Conservation (phyloP, 2,797 vertebrate genomes). For the Sebastolobus alascanus region DNA sequence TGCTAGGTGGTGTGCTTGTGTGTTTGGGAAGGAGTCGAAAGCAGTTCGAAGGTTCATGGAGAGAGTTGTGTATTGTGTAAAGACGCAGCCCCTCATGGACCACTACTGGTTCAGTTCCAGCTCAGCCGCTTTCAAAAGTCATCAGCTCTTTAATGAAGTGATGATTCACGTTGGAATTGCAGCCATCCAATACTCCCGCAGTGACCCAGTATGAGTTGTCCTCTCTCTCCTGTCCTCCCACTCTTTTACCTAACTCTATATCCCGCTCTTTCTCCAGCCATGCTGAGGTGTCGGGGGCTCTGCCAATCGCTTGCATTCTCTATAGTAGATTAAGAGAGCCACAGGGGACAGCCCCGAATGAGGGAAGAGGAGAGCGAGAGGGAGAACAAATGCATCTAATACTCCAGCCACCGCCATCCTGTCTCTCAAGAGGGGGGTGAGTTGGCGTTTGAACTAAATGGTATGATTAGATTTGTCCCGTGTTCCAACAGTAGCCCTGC, state of each 20-base stretch:
- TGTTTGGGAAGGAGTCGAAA: constrained; percentile 26
- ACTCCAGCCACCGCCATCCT: constrained; percentile 27
- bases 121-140: constrained; percentile 49
- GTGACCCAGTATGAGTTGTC: constrained; percentile 48
- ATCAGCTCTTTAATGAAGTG: constrained; percentile 67
- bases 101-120: constrained; percentile 51
- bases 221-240: constrained; percentile 42
- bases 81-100: constrained; percentile 28
- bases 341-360: constrained; percentile 52
- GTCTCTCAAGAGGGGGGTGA: constrained; percentile 50
- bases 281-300: constrained; percentile 38
- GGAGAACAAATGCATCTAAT: constrained; percentile 62
- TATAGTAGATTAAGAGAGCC: constrained; percentile 68
- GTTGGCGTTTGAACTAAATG: constrained; percentile 65
- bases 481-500: constrained; percentile 44
- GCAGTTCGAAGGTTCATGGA: constrained; percentile 38
- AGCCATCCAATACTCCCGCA: constrained; percentile 57
- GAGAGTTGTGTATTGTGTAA: constrained; percentile 16
- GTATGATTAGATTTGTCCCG: constrained; percentile 68
- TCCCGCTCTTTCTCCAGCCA: constrained; percentile 32
- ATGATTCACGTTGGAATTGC: constrained; percentile 50
- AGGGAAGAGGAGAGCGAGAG: constrained; percentile 22
- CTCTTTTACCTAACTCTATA: constrained; percentile 43
- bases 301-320: constrained; percentile 43
- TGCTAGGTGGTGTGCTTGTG: constrained; percentile 10